phyloP scores from a whole-genome alignment of 2,113 vertebrate species.

The Ammospiza caudacuta region DNA sequence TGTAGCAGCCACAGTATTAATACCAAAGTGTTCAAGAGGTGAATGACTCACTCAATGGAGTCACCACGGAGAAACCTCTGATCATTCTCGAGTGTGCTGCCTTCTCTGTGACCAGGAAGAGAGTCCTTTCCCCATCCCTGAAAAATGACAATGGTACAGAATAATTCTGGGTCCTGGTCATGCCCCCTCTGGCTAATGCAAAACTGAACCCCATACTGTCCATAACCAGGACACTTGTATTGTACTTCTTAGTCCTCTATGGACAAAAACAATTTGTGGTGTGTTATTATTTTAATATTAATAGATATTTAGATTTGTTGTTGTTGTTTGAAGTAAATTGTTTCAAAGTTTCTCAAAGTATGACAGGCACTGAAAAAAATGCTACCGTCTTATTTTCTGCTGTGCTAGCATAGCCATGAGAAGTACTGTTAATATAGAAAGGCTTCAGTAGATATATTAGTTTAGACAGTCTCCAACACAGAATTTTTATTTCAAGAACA shows the following conservation, averaged over 20 bases:
- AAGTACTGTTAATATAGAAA: not conserved
- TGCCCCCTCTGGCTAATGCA: not conserved
- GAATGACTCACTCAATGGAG: too few relatives aligned
- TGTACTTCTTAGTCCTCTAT: not conserved
- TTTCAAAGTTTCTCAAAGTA: not conserved
- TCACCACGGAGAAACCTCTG: not conserved
- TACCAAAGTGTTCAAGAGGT: too few relatives aligned
- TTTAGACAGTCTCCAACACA: not conserved
- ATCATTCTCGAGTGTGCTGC: rapidly evolving
- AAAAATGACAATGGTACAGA: not conserved
- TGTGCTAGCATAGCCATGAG: not conserved
- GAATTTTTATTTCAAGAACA: not conserved
- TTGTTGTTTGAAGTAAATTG: not conserved
- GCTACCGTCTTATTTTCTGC: not conserved
- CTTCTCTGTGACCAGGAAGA: not conserved
- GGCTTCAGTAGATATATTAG: not conserved
- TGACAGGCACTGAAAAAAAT: not conserved
- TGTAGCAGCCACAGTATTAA: too few relatives aligned
- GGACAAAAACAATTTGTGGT: rapidly evolving
- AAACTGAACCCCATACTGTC: not conserved
- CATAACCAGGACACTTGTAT: not conserved
- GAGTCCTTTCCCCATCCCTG: not conserved
- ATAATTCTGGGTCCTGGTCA: not conserved
- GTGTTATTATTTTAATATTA: not conserved
- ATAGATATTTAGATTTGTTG: not conserved